These are phyloP conservation scores for Caranx ignobilis DNA, from an alignment of 2,113 vertebrate genomes.

Conservation along the genomic window DNA sequence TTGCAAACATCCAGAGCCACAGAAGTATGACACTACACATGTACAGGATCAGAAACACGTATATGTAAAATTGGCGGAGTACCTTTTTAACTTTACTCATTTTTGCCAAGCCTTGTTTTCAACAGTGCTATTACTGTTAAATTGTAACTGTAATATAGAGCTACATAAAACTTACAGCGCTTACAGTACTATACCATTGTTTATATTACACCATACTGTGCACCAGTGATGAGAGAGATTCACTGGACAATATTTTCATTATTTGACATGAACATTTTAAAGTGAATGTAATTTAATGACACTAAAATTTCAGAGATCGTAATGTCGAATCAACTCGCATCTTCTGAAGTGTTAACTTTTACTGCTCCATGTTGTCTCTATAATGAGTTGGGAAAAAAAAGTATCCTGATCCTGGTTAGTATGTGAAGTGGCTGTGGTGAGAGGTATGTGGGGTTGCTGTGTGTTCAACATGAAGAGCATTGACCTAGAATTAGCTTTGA, in stretches of 20 bases:
- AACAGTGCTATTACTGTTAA: not conserved
- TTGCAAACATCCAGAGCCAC: no score
- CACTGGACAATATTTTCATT: not conserved
- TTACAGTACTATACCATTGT: not conserved
- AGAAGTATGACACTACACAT: not conserved
- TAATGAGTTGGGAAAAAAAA: not conserved
- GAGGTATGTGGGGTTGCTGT: conserved; percentile 10
- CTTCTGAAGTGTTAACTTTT: not conserved
- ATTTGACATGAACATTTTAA: conserved; percentile 1
- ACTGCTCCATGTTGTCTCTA: not conserved
- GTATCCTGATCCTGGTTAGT: conserved; percentile 12
- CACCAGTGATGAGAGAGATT: not conserved
- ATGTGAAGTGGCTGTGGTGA: not conserved
- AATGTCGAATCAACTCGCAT: not conserved
- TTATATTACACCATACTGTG: conserved; percentile 1
- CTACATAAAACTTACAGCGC: not conserved
- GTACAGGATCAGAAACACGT: not conserved
- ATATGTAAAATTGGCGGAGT: not conserved
- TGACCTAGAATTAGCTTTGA: conserved; percentile 71
- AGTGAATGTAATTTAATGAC: not conserved
- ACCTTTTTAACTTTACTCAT: not conserved
- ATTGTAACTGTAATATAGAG: no score
- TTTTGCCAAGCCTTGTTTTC: not conserved
- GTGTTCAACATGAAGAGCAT: conserved; percentile 41
- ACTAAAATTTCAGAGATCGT: not conserved